These are phyloP conservation scores for Euwallacea fornicatus DNA, from an alignment of 1,140 invertebrate genomes.

Conservation along the genomic window DNA sequence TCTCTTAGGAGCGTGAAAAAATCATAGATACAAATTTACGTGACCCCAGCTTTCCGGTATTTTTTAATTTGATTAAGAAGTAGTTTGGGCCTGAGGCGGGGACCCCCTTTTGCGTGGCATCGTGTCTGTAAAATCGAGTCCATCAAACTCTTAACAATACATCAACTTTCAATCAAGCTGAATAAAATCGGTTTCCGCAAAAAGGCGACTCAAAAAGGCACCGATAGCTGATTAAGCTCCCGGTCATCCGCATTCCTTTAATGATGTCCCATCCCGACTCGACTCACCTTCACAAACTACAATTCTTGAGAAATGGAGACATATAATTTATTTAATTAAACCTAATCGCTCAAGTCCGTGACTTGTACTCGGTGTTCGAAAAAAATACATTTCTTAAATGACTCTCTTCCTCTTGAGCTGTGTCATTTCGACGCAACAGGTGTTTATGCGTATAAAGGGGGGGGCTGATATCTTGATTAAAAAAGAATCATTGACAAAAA, in stretches of 20 bases:
- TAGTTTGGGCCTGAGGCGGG: no score
- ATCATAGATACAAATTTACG: no score
- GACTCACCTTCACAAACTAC: slow-evolving; percentile 40
- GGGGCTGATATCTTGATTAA: slow-evolving; percentile 1
- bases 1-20: no score
- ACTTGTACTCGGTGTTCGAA: slow-evolving; percentile 46
- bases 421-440: slow-evolving; percentile 49
- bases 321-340: slow-evolving; percentile 53
- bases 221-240: slow-evolving; percentile 6
- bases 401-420: slow-evolving; percentile 47
- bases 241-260: slow-evolving; percentile 35
- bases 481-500: neutral
- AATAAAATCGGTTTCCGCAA: no score
- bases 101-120: no score
- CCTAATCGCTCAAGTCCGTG: slow-evolving; percentile 52
- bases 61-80: no score
- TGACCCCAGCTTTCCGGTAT: no score
- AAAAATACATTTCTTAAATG: slow-evolving; percentile 47
- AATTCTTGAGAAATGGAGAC: slow-evolving; percentile 52
- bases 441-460: slow-evolving; percentile 31
- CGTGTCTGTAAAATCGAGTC: no score
- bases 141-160: no score
- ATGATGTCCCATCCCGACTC: slow-evolving; percentile 19
- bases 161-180: no score
- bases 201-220: neutral